Conservation (phyloP, 2,797 vertebrate species). For the Syngnathus rostellatus region DNA sequence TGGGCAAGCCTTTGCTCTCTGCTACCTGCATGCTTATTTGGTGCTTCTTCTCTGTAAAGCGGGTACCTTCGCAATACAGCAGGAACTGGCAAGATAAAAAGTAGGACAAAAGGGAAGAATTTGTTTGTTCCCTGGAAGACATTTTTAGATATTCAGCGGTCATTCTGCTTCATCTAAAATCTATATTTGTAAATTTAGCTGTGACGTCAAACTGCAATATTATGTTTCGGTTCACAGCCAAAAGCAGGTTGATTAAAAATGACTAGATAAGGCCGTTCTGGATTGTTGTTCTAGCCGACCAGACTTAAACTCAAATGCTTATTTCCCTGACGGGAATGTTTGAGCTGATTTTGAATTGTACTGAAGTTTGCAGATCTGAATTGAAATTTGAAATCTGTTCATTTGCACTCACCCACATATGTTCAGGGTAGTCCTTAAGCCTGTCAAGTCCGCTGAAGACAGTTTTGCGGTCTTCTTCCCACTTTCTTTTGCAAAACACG, state of each 20-base stretch:
- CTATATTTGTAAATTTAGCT: not conserved
- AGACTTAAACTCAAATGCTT: not conserved
- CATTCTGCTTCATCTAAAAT: not conserved
- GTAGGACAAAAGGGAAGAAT: not conserved
- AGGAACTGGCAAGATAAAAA: conserved; percentile 69
- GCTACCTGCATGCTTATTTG: conserved; percentile 98
- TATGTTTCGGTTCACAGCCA: too few species aligned
- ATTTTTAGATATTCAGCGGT: not conserved
- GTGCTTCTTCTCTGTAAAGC: conserved; percentile 96
- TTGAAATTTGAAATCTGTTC: too few species aligned
- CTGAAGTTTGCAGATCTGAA: too few species aligned
- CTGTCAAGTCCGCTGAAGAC: conserved; percentile 77
- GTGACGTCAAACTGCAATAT: not conserved
- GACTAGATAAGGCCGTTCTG: too few species aligned
- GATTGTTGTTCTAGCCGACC: too few species aligned
- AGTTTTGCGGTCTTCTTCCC: conserved; percentile 90
- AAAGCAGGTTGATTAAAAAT: too few species aligned
- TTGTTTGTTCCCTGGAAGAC: not conserved
- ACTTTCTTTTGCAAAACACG: conserved; percentile 95
- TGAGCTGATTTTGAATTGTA: not conserved
- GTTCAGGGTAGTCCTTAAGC: conserved; percentile 88
- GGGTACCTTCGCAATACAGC: conserved; percentile 95
- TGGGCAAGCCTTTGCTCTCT: conserved; percentile 88
- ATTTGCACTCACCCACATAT: conserved; percentile 87
- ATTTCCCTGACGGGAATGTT: not conserved